Evolutionary conservation across 1,140 invertebrate genomes (phyloP).

Genomic region (Drosophila bifasciata): DNA sequence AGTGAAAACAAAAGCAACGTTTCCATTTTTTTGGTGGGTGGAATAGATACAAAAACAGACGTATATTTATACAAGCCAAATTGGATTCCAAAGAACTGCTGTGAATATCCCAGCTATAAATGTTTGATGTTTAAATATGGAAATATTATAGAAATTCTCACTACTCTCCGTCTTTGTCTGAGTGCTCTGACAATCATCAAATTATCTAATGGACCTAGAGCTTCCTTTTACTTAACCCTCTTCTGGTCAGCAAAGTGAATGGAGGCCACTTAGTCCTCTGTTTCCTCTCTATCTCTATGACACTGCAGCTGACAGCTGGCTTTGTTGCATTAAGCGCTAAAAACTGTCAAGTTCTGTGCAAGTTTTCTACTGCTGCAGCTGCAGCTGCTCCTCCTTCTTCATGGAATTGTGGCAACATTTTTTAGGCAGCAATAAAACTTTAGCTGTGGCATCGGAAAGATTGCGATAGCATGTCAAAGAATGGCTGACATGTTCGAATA

Average conservation of each 20-base stretch:
- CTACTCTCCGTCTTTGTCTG: background rate
- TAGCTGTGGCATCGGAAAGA: slow-evolving; percentile 34
- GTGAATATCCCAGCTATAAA: too few species aligned
- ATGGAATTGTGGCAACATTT: slow-evolving; percentile 16
- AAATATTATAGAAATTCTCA: too few species aligned
- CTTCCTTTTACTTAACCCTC: background rate
- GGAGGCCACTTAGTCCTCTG: slow-evolving; percentile 1
- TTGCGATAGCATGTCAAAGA: slow-evolving; percentile 56
- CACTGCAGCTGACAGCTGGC: slow-evolving; percentile 43
- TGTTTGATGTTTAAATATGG: too few species aligned
- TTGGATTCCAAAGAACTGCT: too few species aligned
- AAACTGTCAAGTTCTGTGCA: slow-evolving; percentile 24
- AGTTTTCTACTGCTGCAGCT: background rate
- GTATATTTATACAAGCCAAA: too few species aligned
- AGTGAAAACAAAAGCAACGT: too few species aligned
- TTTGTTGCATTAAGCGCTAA: slow-evolving; percentile 47
- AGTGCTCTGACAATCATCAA: slow-evolving; percentile 28
- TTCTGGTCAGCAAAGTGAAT: slow-evolving; percentile 18
- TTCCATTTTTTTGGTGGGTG: too few species aligned
- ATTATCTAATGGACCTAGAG: slow-evolving; percentile 46
- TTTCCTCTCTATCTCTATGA: background rate
- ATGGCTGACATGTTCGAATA: slow-evolving; percentile 33
- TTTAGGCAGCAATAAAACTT: slow-evolving; percentile 23
- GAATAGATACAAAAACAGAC: too few species aligned
- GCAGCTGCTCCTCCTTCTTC: background rate